Evolutionary conservation across 2,888 invertebrate species (phyloP).

Genomic region (Antheraea yamamai): DNA sequence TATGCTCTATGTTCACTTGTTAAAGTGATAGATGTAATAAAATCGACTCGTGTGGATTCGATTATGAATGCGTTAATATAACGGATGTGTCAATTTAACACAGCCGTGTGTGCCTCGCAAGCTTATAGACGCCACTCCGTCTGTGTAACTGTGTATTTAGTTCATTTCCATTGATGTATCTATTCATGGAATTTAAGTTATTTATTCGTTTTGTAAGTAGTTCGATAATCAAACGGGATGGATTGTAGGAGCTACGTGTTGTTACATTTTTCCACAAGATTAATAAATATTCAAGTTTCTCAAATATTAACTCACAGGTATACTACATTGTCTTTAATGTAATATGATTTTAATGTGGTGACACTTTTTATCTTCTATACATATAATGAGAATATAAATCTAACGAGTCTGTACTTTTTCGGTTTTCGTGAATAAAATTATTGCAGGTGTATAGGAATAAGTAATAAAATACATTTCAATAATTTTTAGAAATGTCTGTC

Average conservation of each 20-base stretch:
- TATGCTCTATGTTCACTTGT: not conserved
- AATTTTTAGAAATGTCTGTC: too few relatives aligned
- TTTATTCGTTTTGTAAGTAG: not conserved
- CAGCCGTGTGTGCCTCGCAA: slow-evolving; percentile 32
- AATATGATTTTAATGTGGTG: too few relatives aligned
- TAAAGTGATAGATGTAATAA: slow-evolving; percentile 3
- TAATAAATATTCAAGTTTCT: not conserved
- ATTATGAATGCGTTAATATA: slow-evolving; percentile 54
- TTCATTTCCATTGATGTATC: not conserved
- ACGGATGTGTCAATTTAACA: slow-evolving; percentile 70
- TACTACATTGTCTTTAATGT: too few relatives aligned
- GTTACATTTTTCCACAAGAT: not conserved
- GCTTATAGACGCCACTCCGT: slow-evolving; percentile 3
- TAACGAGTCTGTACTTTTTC: too few relatives aligned
- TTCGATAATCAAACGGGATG: not conserved
- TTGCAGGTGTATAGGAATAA: too few relatives aligned
- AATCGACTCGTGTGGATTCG: slow-evolving; percentile 24
- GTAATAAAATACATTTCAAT: too few relatives aligned
- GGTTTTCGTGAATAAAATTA: too few relatives aligned
- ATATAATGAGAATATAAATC: too few relatives aligned
- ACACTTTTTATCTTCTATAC: too few relatives aligned
- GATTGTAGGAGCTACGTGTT: not conserved
- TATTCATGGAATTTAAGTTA: slow-evolving; percentile 2
- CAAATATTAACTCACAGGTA: not conserved
- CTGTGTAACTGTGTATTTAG: not conserved